A percentile compares a stretch with the other conserved stretches of the same genome.
These are phyloP conservation scores for Calephelis perditalis DNA, from an alignment of 2,888 invertebrate species.

Conservation along the genomic window DNA sequence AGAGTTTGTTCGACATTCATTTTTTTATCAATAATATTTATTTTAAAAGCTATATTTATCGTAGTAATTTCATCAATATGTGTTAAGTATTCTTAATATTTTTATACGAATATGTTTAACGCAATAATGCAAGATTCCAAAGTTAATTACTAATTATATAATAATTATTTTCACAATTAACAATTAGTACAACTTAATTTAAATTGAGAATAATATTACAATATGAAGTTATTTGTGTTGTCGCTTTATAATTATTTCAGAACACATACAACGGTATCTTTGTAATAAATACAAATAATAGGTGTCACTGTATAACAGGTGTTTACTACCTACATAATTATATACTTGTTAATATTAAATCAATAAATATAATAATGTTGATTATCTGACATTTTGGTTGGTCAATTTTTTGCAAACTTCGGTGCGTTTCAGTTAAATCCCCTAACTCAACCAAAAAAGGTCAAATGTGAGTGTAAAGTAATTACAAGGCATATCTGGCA, in stretches of 20 bases:
- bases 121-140: too few species aligned
- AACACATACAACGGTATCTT: constrained; percentile 48
- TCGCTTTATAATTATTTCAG: neutral
- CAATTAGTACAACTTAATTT: neutral
- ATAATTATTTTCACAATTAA: too few species aligned
- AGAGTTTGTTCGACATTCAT: too few species aligned
- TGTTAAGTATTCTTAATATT: too few species aligned
- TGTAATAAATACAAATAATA: constrained; percentile 64
- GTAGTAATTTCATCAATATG: too few species aligned
- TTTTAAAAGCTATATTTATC: too few species aligned
- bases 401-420: constrained; percentile 24
- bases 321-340: constrained; percentile 73
- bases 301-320: constrained; percentile 77
- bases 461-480: too few species aligned
- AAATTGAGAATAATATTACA: neutral
- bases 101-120: too few species aligned
- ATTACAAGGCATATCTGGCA: too few species aligned
- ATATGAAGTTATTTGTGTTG: neutral
- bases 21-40: too few species aligned
- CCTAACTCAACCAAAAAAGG: too few species aligned
- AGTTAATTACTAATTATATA: too few species aligned
- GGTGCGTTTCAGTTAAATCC: constrained; percentile 3
- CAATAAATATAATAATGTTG: constrained; percentile 71
- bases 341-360: constrained; percentile 74
- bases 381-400: constrained; percentile 54